These are phyloP conservation scores for Amphiduros pacificus DNA, from an alignment of 2,888 invertebrate species.

Conservation along the genomic window DNA sequence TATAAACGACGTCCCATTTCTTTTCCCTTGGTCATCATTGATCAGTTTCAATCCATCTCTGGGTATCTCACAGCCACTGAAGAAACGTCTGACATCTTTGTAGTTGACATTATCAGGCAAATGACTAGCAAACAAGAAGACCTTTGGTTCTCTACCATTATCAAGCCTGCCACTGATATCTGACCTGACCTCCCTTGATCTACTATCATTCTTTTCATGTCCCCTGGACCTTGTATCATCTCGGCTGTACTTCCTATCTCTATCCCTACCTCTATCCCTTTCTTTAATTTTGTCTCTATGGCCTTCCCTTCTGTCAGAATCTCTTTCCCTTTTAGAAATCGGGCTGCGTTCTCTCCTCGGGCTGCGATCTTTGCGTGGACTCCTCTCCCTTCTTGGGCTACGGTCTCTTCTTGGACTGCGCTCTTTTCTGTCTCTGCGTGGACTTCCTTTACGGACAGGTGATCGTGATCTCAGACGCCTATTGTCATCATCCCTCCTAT, in stretches of 20 bases:
- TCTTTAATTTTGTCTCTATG: neutral
- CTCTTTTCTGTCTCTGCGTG: neutral
- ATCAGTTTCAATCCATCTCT: constrained; percentile 85
- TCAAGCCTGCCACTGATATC: neutral
- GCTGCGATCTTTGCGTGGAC: neutral
- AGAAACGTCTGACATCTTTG: constrained; percentile 80
- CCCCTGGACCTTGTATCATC: neutral
- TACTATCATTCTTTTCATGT: neutral
- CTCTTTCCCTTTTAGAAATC: neutral
- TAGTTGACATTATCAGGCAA: constrained; percentile 76
- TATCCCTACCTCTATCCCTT: neutral
- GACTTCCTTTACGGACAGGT: too few relatives aligned
- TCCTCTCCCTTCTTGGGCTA: constrained; percentile 7
- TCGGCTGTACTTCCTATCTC: neutral
- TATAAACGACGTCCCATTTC: constrained; percentile 77
- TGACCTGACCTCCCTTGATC: neutral
- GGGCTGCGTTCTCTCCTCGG: neutral
- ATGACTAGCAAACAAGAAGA: constrained; percentile 70
- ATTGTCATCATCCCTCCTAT: too few relatives aligned
- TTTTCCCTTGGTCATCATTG: constrained; percentile 76
- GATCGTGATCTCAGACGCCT: too few relatives aligned
- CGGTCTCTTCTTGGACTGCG: too few relatives aligned
- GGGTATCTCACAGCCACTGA: constrained; percentile 75
- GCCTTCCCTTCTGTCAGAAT: neutral
- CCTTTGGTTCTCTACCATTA: neutral